Evolutionary conservation across 2,113 vertebrate genomes (phyloP).

Genomic region (Percina caprodes): DNA sequence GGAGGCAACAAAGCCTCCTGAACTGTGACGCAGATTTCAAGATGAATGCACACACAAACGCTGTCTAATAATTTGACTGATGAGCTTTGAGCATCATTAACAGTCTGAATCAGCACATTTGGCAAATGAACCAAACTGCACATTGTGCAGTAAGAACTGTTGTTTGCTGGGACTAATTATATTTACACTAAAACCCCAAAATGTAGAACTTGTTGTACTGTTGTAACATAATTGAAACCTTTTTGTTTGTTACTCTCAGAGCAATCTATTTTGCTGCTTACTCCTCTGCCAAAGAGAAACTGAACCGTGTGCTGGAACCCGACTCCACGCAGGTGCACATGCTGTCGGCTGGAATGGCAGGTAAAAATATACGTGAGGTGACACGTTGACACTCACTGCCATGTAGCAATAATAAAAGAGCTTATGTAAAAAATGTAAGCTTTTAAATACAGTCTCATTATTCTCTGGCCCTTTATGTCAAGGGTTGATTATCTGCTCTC

Average conservation of each 20-base stretch:
- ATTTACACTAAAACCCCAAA: constrained; percentile 12
- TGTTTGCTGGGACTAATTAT: constrained; percentile 19
- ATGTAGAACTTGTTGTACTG: neutral
- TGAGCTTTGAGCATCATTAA: constrained; percentile 22
- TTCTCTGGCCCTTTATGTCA: neutral
- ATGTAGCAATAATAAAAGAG: neutral
- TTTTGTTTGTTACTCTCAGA: constrained; percentile 73
- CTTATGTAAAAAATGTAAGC: neutral
- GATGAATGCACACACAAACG: neutral
- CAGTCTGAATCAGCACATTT: constrained; percentile 4
- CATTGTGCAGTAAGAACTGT: neutral
- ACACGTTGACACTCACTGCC: neutral
- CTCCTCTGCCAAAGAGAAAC: constrained; percentile 94
- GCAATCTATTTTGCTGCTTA: constrained; percentile 99
- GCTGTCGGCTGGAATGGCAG: constrained; percentile 96
- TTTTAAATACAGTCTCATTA: neutral
- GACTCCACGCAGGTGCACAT: constrained; percentile 97
- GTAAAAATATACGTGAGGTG: constrained; percentile 79
- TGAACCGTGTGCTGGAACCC: constrained; percentile 91
- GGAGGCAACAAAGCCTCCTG: neutral
- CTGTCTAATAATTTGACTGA: constrained; percentile 13
- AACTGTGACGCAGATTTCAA: constrained; percentile 16
- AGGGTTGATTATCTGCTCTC: neutral
- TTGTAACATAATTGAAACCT: neutral
- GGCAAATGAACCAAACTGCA: neutral